phyloP scores from a whole-genome alignment of 2,113 vertebrate species.

The Albula goreensis region DNA sequence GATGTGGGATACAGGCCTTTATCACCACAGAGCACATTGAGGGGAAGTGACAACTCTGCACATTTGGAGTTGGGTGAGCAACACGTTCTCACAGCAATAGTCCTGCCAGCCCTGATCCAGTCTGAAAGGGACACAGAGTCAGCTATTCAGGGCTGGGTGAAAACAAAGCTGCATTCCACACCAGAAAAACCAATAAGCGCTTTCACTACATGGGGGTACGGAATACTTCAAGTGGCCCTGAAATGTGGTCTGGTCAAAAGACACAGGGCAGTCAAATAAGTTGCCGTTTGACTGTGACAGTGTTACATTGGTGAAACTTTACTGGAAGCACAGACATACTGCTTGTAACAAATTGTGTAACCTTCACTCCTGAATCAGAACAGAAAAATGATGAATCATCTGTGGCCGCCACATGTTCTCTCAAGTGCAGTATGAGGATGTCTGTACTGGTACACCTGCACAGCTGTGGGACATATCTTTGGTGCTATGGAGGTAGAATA shows the following conservation, averaged over 20 bases:
- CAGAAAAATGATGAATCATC: too few species aligned
- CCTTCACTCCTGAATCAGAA: too few species aligned
- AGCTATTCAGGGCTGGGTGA: constrained; percentile 31
- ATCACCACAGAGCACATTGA: constrained; percentile 46
- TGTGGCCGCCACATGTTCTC: neutral
- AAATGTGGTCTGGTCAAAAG: neutral
- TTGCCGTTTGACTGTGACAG: neutral
- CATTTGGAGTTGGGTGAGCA: constrained; percentile 41
- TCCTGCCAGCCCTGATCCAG: constrained; percentile 55
- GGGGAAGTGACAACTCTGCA: constrained; percentile 55
- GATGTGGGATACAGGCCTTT: constrained; percentile 45
- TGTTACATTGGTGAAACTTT: neutral
- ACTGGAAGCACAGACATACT: neutral
- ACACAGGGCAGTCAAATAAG: neutral
- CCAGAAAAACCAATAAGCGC: neutral
- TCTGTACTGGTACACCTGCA: neutral
- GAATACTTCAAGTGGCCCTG: neutral
- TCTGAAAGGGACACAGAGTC: constrained; percentile 30
- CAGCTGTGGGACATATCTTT: neutral
- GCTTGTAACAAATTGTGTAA: too few species aligned
- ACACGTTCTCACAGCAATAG: constrained; percentile 36
- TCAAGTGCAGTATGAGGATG: neutral
- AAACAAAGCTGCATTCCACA: constrained; percentile 27
- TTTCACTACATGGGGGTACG: neutral
- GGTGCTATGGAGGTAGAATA: neutral